These are phyloP conservation scores for Notiomystis cincta DNA, from an alignment of 2,113 vertebrate species.

Conservation along the genomic window DNA sequence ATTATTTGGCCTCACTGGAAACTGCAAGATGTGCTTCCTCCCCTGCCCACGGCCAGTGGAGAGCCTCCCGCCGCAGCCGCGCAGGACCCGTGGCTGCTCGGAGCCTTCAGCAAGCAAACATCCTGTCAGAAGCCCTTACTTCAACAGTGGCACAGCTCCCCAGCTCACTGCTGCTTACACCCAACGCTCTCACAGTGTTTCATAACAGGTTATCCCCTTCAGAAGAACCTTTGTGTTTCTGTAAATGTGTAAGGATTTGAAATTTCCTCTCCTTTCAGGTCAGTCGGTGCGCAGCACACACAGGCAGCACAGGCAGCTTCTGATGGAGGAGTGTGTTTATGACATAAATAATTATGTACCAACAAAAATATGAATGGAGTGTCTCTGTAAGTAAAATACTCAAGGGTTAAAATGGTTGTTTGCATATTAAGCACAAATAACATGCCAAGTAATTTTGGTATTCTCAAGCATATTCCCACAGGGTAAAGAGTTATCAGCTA, in stretches of 20 bases:
- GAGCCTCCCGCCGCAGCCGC: fast-evolving
- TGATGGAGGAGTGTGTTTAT: background rate
- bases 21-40: background rate
- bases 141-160: background rate
- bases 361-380: background rate
- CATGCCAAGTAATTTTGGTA: background rate
- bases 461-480: background rate
- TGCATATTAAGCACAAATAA: background rate
- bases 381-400: background rate
- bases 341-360: background rate
- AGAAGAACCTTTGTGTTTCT: background rate
- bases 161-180: background rate
- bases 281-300: background rate
- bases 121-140: background rate
- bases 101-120: background rate
- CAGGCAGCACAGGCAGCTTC: fast-evolving
- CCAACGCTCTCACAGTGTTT: background rate
- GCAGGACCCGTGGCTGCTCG: background rate
- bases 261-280: background rate
- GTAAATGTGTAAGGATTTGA: background rate
- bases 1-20: background rate
- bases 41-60: fast-evolving
- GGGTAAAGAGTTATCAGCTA: background rate
- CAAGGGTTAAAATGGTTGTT: background rate
- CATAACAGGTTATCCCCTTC: background rate